Evolutionary conservation across 2,113 vertebrate genomes (phyloP), one percentile per base, ranked within the genome.

Genomic region (Rhinichthys klamathensis): DNA sequence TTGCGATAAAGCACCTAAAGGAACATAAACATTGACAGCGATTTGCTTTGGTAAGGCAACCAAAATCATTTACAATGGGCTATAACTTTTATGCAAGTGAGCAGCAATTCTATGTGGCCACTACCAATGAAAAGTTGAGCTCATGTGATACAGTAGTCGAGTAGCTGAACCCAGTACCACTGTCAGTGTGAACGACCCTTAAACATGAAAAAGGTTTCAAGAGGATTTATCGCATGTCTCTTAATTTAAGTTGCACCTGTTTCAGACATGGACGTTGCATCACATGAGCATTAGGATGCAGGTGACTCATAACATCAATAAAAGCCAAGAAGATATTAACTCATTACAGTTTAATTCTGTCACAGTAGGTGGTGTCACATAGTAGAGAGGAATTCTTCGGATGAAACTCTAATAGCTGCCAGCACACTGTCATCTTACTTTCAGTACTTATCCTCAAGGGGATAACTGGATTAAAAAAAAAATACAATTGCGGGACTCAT

Each of bases 401-500:
- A 69, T 82, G 41, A 82, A 32, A 35, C 27, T 69, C 77, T 63
- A 79, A 80, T 84, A 67, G 80, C 85, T 72, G 67, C 76, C 65
- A 84, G 86, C 75, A 16, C 23, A 32, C 65, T 63, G 72, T 84
- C 86, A 75, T 73, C 75, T 74, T 80, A 67, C 85, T 84, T 46
- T 74, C 65, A 41, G 35, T 72, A 32, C 78, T 76, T 56, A 21
- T 56, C 75, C 78, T 74, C 67, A 10, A 10, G 80, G 72, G 74
- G 80, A 56, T 32, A 30, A 54, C 49, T 49, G 76, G 63, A 87
- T 58, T 86, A 56, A 89, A 67, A 81, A n/a, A 54, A 74, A 84
- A 69, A 79, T 46, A 35, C 74, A 74, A 83, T 86, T 89, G 72
- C 30, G 74, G 78, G 58, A 84, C 58, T 86, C 83, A 84, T 87